Evolutionary conservation across 2,888 invertebrate species (phyloP).

Genomic region (Nephrotoma appendiculata): DNA sequence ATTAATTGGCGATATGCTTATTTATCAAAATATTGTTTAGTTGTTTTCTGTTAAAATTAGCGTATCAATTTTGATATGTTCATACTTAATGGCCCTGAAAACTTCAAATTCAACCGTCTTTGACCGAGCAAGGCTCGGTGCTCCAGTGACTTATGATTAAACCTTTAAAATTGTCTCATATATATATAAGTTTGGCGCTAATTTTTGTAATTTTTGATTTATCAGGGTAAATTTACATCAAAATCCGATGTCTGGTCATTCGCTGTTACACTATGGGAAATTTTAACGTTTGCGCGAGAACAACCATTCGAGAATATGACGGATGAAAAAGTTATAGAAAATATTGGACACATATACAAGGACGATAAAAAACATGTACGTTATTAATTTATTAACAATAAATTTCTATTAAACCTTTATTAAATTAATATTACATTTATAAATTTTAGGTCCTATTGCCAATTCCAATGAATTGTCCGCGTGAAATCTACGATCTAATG

Average conservation of each 20-base stretch:
- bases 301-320: slow-evolving; percentile 67
- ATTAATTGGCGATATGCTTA: too few relatives aligned
- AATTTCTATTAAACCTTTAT: background rate
- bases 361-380: slow-evolving; percentile 55
- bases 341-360: slow-evolving; percentile 64
- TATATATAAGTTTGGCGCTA: slow-evolving; percentile 10
- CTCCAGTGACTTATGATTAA: too few relatives aligned
- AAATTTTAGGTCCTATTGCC: slow-evolving; percentile 39
- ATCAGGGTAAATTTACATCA: slow-evolving; percentile 62
- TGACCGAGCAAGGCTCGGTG: too few relatives aligned
- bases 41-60: too few relatives aligned
- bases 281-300: slow-evolving; percentile 66
- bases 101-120: too few relatives aligned
- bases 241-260: slow-evolving; percentile 85
- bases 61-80: too few relatives aligned
- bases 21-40: too few relatives aligned
- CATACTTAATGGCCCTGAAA: too few relatives aligned
- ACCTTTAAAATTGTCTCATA: slow-evolving; percentile 5
- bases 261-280: slow-evolving; percentile 77
- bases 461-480: slow-evolving; percentile 62
- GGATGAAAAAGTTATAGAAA: slow-evolving; percentile 72
- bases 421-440: slow-evolving; percentile 4
- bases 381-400: slow-evolving; percentile 11
- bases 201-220: slow-evolving; percentile 9
- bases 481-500: slow-evolving; percentile 77